Percentiles rank a stretch among this genome's conserved stretches.
Conservation (phyloP, 2,113 vertebrate species). For the Pandion haliaetus region DNA sequence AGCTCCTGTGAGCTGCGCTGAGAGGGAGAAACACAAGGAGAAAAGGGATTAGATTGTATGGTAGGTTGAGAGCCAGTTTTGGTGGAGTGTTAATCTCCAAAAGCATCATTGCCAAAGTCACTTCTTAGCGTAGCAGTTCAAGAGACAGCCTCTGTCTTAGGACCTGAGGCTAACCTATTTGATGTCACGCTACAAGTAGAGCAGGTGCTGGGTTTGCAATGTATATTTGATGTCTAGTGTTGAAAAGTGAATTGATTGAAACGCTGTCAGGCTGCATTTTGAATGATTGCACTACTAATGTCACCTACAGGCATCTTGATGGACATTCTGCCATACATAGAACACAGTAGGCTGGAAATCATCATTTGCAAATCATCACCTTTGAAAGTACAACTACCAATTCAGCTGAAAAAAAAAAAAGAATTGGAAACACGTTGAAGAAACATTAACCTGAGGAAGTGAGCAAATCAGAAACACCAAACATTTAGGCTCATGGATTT, state of each 20-base stretch:
- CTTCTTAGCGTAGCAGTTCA: slow-evolving; percentile 8
- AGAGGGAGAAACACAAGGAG: not conserved
- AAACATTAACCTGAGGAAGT: slow-evolving; percentile 61
- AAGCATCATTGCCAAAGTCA: slow-evolving; percentile 33
- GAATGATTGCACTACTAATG: slow-evolving; percentile 56
- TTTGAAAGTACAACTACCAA: slow-evolving; percentile 36
- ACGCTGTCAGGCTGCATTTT: slow-evolving; percentile 61
- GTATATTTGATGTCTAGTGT: slow-evolving; percentile 57
- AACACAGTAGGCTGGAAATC: slow-evolving; percentile 59
- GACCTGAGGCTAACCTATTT: not conserved
- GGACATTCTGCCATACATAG: slow-evolving; percentile 44
- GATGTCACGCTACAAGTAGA: slow-evolving; percentile 8
- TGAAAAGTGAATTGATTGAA: slow-evolving; percentile 64
- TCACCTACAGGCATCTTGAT: slow-evolving; percentile 59
- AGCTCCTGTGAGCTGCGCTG: not conserved
- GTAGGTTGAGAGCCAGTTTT: not conserved
- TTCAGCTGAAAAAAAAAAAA: slow-evolving; percentile 7
- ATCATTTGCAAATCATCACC: slow-evolving; percentile 71
- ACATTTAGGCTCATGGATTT: slow-evolving; percentile 47
- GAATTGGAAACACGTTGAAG: slow-evolving; percentile 57
- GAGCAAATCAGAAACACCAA: slow-evolving; percentile 39
- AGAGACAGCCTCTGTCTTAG: slow-evolving; percentile 8
- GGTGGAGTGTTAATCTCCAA: slow-evolving; percentile 35
- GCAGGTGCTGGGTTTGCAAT: slow-evolving; percentile 19
- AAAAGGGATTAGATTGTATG: not conserved